Conservation (phyloP, 1,140 invertebrate genomes). For the Sitodiplosis mosellana region DNA sequence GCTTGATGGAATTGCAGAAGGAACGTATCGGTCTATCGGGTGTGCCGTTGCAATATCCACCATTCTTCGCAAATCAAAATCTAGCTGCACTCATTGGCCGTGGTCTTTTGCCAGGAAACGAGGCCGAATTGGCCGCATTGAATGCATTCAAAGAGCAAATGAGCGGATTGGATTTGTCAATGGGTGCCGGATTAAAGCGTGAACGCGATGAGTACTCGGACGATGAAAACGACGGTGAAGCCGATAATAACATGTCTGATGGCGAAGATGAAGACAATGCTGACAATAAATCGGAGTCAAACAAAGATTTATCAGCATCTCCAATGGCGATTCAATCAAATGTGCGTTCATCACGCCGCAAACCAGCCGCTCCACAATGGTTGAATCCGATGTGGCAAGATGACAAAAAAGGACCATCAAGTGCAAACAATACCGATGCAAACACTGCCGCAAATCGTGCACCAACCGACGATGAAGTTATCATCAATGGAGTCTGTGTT, state of each 20-base stretch:
- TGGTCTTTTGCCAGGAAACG: slow-evolving; percentile 28
- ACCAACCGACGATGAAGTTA: slow-evolving; percentile 45
- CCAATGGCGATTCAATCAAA: slow-evolving; percentile 11
- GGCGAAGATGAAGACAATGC: slow-evolving; percentile 46
- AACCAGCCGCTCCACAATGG: slow-evolving; percentile 91
- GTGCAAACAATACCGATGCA: not conserved
- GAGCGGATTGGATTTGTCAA: slow-evolving; percentile 60
- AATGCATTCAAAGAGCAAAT: slow-evolving; percentile 53
- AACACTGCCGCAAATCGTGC: not conserved
- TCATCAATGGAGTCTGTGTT: slow-evolving; percentile 82
- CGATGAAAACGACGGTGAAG: slow-evolving; percentile 53
- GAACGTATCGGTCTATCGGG: slow-evolving; percentile 55
- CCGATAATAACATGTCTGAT: slow-evolving; percentile 55
- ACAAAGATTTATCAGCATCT: slow-evolving; percentile 29
- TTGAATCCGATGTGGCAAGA: slow-evolving; percentile 87
- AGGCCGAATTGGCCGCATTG: slow-evolving; percentile 29
- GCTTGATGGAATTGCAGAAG: slow-evolving; percentile 68
- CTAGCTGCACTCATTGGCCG: slow-evolving; percentile 49
- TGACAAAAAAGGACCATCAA: slow-evolving; percentile 9
- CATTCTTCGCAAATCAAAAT: slow-evolving; percentile 53
- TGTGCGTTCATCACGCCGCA: slow-evolving; percentile 38
- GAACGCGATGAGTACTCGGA: slow-evolving; percentile 51
- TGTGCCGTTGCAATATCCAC: slow-evolving; percentile 46
- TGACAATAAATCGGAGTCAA: slow-evolving; percentile 32
- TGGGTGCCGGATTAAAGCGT: slow-evolving; percentile 48